These are phyloP conservation scores for Bombus sylvicola DNA, from an alignment of 1,140 invertebrate species.

Conservation along the genomic window DNA sequence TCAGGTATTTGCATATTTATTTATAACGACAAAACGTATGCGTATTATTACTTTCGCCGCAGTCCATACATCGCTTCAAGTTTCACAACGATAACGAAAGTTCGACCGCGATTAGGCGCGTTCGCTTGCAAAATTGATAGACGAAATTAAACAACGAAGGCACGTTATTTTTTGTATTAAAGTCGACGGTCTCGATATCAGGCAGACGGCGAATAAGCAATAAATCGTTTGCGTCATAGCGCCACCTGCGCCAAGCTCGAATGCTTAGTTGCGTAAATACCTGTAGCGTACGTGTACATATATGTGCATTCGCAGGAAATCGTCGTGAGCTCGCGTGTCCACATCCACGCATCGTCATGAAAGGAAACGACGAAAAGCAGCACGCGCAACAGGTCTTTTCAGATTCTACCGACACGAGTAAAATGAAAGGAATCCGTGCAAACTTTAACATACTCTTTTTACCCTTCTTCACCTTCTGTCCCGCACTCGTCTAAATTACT, in stretches of 20 bases:
- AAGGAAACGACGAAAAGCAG: conserved; percentile 26
- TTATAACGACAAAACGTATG: too few species aligned
- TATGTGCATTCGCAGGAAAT: conserved; percentile 45
- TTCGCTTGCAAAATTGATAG: background rate
- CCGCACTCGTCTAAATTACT: too few species aligned
- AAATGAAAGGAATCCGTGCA: too few species aligned
- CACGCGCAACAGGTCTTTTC: conserved; percentile 37
- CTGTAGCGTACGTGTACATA: conserved; percentile 1
- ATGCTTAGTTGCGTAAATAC: conserved; percentile 65
- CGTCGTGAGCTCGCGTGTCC: conserved; percentile 29
- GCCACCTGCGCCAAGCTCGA: conserved; percentile 63
- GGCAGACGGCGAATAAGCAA: conserved; percentile 52
- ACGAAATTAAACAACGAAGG: background rate
- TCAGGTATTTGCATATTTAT: too few species aligned
- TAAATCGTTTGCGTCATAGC: conserved; percentile 69
- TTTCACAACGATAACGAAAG: background rate
- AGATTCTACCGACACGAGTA: background rate
- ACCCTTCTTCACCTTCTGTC: background rate
- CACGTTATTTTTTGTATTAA: background rate
- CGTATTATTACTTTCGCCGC: background rate
- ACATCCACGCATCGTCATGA: conserved; percentile 4
- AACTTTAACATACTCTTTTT: background rate
- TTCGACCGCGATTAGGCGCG: background rate
- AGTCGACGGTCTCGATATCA: conserved; percentile 38
- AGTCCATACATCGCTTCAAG: background rate